Evolutionary conservation across 1,140 invertebrate species (phyloP), one percentile per base, ranked within the genome.

Genomic region (Drosophila pseudoananassae): DNA sequence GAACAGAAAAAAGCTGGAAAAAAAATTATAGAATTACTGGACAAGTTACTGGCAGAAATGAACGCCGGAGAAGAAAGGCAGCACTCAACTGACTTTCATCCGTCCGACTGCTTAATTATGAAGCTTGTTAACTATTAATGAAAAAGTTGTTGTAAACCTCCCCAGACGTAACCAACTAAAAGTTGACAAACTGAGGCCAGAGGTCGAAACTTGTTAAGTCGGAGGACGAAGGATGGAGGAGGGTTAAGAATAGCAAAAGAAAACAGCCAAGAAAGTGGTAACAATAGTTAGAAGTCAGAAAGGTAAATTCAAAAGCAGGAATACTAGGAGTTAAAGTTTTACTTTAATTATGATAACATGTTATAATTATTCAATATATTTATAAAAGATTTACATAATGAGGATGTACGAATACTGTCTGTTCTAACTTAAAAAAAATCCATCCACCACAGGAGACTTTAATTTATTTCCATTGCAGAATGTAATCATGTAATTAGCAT

Each of bases 41-140:
- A 20, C 12, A 51, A 70, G 55, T 25, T 57, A 56, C 15, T 7
- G 57, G 27, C 46, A 70, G 69, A 54, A 53, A 15, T 15, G 40
- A 3, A 33, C 49, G 6, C n/a, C 20, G 5, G 15, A 23, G 38
- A 52, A 38, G 15, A 50, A 51, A 68, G 23, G 64, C 50, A 68
- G 64, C 50, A 68, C 31, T 57, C 12, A 14, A 7, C 51, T 5
- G 55, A 29, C 78, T 47, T 85, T 66, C 43, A 46, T 63, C 36
- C 63, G 73, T 76, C 83, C 77, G 73, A 14, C 60, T 63, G 60
- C 78, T 88, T 88, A 88, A 88, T 88, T 88, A 88, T 88, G 72
- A 73, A 88, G 78, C 83, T 88, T 88, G 83, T 88, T 88, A 88
- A 88, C 79, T 88, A 88, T 88, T 88, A 88, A 88, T 88, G 83